phyloP scores from a whole-genome alignment of 2,113 vertebrate species.

The Rhinolophus ferrumequinum region DNA sequence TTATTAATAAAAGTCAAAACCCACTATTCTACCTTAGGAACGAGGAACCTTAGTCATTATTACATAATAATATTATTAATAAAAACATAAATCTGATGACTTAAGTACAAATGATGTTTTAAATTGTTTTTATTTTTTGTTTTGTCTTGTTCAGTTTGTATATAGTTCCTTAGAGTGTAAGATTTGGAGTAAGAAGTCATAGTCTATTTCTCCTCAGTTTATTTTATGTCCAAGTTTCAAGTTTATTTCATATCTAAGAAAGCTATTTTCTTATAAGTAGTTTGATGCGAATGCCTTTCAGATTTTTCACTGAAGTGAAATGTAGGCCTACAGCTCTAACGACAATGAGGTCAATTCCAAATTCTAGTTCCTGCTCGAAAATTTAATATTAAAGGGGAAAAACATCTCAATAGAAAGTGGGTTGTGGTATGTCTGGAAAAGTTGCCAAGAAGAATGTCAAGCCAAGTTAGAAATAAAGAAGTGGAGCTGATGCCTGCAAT shows the following conservation, averaged over 20 bases:
- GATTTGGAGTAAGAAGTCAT: neutral
- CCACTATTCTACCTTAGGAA: neutral
- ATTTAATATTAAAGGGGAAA: neutral
- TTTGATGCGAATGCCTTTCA: neutral
- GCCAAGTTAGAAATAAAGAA: slow-evolving; percentile 43
- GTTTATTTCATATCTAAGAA: neutral
- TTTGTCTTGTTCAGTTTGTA: neutral
- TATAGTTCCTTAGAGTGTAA: neutral
- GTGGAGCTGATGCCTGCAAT: neutral
- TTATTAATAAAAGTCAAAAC: slow-evolving; percentile 24
- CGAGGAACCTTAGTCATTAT: neutral
- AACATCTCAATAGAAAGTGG: slow-evolving; percentile 34
- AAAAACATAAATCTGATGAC: neutral
- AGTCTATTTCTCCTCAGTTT: neutral
- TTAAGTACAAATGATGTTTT: neutral
- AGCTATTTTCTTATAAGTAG: slow-evolving; percentile 12
- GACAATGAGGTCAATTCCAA: neutral
- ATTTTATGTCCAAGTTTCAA: slow-evolving; percentile 4
- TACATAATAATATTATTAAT: neutral
- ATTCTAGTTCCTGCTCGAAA: neutral
- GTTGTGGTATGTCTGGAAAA: neutral
- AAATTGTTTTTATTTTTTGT: neutral
- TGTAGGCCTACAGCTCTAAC: neutral
- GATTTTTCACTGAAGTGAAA: neutral
- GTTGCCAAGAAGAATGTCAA: slow-evolving; percentile 20